These are phyloP conservation scores for Melinaea menophilus DNA, from an alignment of 2,888 invertebrate species.

Conservation along the genomic window DNA sequence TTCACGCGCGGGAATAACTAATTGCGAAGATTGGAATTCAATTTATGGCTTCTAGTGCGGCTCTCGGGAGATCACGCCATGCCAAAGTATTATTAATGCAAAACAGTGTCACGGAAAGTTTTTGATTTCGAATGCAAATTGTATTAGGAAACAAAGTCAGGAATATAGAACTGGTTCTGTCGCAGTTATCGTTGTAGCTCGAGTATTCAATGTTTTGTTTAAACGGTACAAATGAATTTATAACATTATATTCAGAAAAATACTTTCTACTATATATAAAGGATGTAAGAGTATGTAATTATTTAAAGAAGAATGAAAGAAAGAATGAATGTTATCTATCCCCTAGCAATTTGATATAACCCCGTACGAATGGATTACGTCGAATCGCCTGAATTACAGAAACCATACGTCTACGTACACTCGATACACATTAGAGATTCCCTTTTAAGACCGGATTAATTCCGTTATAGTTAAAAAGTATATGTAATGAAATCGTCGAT, in stretches of 20 bases:
- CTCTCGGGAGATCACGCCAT: constrained; percentile 73
- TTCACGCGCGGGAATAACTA: constrained; percentile 79
- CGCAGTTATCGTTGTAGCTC: constrained; percentile 56
- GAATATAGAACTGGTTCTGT: constrained; percentile 59
- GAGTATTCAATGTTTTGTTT: constrained; percentile 31
- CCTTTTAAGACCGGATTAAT: constrained; percentile 69
- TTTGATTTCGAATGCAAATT: constrained; percentile 77
- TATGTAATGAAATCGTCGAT: constrained; percentile 48
- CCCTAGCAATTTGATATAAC: constrained; percentile 66
- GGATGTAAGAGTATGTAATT: neutral
- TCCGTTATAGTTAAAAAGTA: constrained; percentile 58
- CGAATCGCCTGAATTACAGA: constrained; percentile 72
- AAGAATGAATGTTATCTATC: constrained; percentile 55
- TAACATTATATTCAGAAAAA: neutral
- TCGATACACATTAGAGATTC: constrained; percentile 66
- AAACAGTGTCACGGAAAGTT: constrained; percentile 78
- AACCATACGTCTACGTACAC: constrained; percentile 67
- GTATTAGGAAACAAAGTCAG: constrained; percentile 74
- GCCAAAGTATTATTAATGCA: constrained; percentile 77
- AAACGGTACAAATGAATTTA: neutral
- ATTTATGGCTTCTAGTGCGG: constrained; percentile 76
- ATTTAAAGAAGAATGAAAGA: constrained; percentile 48
- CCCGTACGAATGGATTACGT: constrained; percentile 67
- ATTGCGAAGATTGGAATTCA: constrained; percentile 78
- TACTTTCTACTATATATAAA: neutral